Conservation (phyloP, 2,113 vertebrate species). For the Piaya cayana region DNA sequence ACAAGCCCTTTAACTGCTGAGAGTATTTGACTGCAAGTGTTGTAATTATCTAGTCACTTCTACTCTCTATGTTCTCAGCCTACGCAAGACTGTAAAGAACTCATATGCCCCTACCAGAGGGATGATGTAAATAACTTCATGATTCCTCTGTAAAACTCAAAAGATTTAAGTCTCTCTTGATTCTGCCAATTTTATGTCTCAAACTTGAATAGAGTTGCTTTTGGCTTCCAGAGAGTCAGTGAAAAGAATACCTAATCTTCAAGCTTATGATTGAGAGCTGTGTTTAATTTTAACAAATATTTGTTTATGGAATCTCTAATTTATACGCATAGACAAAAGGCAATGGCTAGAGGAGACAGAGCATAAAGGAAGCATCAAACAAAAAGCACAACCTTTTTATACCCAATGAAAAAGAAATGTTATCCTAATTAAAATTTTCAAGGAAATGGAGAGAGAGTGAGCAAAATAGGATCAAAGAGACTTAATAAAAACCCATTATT, state of each 20-base stretch:
- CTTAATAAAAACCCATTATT: background rate
- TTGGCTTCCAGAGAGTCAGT: background rate
- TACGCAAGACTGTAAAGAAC: background rate
- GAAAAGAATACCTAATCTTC: background rate
- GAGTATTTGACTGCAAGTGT: background rate
- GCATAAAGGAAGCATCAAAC: background rate
- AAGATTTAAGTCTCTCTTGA: background rate
- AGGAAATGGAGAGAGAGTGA: background rate
- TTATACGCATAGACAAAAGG: background rate
- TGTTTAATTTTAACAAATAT: background rate
- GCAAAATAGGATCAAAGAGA: slow-evolving; percentile 5
- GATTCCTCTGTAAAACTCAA: background rate
- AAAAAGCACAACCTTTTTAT: background rate
- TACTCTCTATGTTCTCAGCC: background rate
- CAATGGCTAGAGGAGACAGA: background rate
- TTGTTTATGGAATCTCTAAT: background rate
- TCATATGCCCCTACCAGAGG: accelerated
- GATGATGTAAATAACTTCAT: background rate
- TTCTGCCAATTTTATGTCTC: background rate
- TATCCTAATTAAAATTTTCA: background rate
- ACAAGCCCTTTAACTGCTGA: background rate
- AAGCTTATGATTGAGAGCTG: background rate
- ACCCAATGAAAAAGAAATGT: slow-evolving; percentile 1
- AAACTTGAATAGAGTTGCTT: background rate
- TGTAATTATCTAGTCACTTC: background rate